A percentile compares a stretch with the other conserved stretches of the same genome.
phyloP scores from a whole-genome alignment of 2,113 vertebrate species.

The Clarias gariepinus region DNA sequence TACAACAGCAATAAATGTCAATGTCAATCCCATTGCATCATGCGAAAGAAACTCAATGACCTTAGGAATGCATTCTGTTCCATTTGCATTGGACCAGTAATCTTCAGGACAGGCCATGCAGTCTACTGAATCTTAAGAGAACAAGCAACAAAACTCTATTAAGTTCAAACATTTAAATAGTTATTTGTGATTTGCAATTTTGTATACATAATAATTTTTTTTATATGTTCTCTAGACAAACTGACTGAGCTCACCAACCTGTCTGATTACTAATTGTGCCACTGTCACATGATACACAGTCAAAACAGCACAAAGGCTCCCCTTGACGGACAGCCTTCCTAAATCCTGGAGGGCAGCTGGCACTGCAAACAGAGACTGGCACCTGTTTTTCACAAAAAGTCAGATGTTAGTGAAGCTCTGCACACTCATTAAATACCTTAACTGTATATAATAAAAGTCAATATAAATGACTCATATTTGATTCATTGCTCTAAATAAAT shows the following conservation, averaged over 20 bases:
- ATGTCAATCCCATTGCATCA: constrained; percentile 57
- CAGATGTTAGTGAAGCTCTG: background rate
- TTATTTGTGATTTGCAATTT: background rate
- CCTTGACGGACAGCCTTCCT: constrained; percentile 74
- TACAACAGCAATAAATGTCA: constrained; percentile 52
- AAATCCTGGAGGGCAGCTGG: constrained; percentile 72
- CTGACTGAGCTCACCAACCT: constrained; percentile 55
- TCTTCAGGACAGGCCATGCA: constrained; percentile 55
- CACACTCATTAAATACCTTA: background rate
- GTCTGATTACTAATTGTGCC: constrained; percentile 78
- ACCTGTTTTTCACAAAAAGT: constrained; percentile 57
- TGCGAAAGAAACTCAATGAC: constrained; percentile 56
- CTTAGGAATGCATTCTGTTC: constrained; percentile 55
- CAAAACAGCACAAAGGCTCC: constrained; percentile 79
- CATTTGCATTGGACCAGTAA: constrained; percentile 54
- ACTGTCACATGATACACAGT: constrained; percentile 77
- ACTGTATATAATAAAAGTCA: background rate
- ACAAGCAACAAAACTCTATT: background rate
- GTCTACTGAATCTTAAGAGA: constrained; percentile 55
- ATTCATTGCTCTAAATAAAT: background rate
- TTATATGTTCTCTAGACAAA: background rate
- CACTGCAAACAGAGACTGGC: constrained; percentile 71
- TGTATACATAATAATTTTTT: background rate
- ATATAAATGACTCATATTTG: background rate
- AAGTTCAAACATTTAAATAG: background rate